Evolutionary conservation across 2,888 invertebrate genomes (phyloP).

Genomic region (Norana najaformis): DNA sequence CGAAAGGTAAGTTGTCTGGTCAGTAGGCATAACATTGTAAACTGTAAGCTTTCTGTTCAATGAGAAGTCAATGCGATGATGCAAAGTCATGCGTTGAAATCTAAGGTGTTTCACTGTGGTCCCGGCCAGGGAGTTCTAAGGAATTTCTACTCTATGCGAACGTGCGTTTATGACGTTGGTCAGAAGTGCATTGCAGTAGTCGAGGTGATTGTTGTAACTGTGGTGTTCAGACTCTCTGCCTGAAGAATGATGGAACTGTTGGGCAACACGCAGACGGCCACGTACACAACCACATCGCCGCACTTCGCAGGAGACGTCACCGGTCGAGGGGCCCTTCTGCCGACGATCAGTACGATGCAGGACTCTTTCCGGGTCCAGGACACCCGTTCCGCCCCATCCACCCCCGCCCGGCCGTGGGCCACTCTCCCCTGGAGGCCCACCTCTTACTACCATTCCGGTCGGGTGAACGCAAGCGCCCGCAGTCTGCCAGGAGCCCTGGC

Average conservation of each 20-base stretch:
- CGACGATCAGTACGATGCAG: constrained; percentile 74
- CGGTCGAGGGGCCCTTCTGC: constrained; percentile 66
- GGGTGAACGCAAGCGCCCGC: neutral
- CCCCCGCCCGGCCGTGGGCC: constrained; percentile 47
- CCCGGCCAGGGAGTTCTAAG: neutral
- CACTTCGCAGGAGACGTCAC: constrained; percentile 46
- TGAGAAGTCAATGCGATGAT: no score
- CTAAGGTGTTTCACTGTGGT: no score
- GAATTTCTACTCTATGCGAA: neutral
- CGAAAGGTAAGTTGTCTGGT: no score
- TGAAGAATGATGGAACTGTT: constrained; percentile 57
- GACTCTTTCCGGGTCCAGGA: constrained; percentile 56
- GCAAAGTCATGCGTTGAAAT: no score
- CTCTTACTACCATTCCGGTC: constrained; percentile 15
- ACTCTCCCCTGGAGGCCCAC: neutral
- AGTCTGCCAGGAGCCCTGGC: neutral
- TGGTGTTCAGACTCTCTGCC: neutral
- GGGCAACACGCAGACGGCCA: constrained; percentile 62
- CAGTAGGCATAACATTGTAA: no score
- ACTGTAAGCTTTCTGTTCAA: no score
- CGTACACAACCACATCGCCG: constrained; percentile 58
- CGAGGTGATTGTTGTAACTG: neutral
- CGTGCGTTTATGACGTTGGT: neutral
- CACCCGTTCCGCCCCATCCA: constrained; percentile 60
- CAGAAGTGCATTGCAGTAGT: no score